Evolutionary conservation across 2,113 vertebrate species (phyloP), one percentile per base, ranked within the genome.

Genomic region (Callocephalon fimbriatum): DNA sequence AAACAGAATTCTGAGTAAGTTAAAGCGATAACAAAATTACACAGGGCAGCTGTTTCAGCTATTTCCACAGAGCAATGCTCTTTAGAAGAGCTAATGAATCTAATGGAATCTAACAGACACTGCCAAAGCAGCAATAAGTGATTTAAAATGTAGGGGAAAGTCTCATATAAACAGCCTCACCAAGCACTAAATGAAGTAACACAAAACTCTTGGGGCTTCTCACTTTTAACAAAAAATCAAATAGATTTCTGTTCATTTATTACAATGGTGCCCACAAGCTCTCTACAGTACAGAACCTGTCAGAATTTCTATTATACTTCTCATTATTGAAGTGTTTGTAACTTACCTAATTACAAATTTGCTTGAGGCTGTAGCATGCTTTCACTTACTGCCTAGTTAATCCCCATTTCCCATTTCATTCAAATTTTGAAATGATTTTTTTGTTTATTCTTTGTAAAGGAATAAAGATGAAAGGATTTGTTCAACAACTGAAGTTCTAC

Each of bases 11-110:
- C 81, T 48, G 72, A 97, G 82, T 84, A 97, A 98, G 98, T 90
- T 93, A 95, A 98, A 97, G 88, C 86, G 93, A 97, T 88, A 97
- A 90, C 92, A 94, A 96, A 97, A 98, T 97, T 95, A 97, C 86
- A 96, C 56, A 94, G 86, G 91, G 87, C 84, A 97, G 96, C 93
- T 98, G 94, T 96, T 98, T 90, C 87, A 97, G 91, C 62, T 79
- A 54, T 92, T 97, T 97, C 86, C 88, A 75, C 48, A 80, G 75
- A 97, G 88, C 68, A 88, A 68, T 47, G 80, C 74, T 96, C 72
- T 97, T 97, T 86, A 97, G 95, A 96, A 97, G 88, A 96, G 66
- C 71, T 97, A 98, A 97, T 97, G 93, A 96, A 96, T 97, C 86
- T 98, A 97, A 97, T 96, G 88, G 95, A 97, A 97, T 95, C 83